phyloP scores from a whole-genome alignment of 2,113 vertebrate species.

The Etheostoma cragini region DNA sequence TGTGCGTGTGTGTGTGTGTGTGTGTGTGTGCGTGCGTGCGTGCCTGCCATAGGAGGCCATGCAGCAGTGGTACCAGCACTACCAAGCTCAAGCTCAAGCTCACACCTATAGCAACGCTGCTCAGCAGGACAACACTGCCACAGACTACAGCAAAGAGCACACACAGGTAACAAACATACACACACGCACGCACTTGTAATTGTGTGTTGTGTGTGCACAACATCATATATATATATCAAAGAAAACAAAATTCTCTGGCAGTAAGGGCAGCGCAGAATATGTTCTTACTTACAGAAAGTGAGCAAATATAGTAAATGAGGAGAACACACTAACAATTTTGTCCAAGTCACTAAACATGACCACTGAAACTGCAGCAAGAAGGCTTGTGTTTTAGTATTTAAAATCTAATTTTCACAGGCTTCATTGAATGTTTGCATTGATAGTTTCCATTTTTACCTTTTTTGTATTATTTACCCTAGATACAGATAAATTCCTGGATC shows the following conservation, averaged over 20 bases:
- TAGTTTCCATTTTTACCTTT: not conserved
- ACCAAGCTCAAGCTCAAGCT: slow-evolving; percentile 76
- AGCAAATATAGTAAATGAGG: not conserved
- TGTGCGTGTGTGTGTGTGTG: slow-evolving; percentile 8
- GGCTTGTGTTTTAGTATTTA: not conserved
- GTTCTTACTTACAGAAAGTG: not conserved
- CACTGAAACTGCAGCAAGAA: not conserved
- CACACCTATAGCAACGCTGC: slow-evolving; percentile 78
- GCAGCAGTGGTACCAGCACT: slow-evolving; percentile 89
- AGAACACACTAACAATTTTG: not conserved
- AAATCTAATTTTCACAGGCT: not conserved
- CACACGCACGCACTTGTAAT: no score
- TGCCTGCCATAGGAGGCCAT: slow-evolving; percentile 80
- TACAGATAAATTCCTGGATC: not conserved
- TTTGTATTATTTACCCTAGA: not conserved
- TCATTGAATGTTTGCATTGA: not conserved
- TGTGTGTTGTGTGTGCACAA: no score
- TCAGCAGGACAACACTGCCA: slow-evolving; percentile 72
- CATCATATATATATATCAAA: no score
- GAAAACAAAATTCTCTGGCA: not conserved
- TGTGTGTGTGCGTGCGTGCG: slow-evolving; percentile 32
- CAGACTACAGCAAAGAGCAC: slow-evolving; percentile 83
- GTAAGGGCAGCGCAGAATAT: not conserved
- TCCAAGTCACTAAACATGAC: not conserved
- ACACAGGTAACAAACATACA: slow-evolving; percentile 77